Conservation (phyloP, 2,113 vertebrate genomes). For the Myiagra hebetior region DNA sequence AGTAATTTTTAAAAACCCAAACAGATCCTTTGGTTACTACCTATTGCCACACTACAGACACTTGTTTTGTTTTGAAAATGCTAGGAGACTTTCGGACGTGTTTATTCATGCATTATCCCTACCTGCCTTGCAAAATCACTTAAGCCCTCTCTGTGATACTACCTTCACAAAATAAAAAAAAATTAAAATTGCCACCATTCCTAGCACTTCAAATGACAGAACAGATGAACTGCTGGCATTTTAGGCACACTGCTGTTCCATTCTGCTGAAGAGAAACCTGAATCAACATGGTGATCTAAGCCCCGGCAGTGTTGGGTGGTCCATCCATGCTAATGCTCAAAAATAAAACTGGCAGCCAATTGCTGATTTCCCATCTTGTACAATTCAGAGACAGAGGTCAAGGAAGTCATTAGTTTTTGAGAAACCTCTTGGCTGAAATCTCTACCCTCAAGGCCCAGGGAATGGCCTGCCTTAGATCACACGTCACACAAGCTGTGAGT, state of each 20-base stretch:
- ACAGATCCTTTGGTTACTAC: neutral
- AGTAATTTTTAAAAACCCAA: neutral
- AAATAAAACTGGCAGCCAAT: neutral
- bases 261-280: neutral
- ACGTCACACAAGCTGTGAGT: neutral
- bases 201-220: neutral
- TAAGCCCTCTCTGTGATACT: neutral
- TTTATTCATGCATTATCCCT: neutral
- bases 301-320: rapidly evolving
- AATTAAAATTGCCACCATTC: neutral
- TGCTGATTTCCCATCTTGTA: neutral
- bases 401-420: neutral
- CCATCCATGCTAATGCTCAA: neutral
- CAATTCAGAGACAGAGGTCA: neutral
- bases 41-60: neutral
- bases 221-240: neutral
- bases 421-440: neutral
- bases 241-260: neutral
- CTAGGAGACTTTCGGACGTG: neutral
- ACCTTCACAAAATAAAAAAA: neutral
- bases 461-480: neutral
- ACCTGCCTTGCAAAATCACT: neutral
- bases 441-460: neutral
- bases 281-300: neutral
- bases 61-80: neutral